Evolutionary conservation across 2,888 invertebrate genomes (phyloP).

Genomic region (Drosophila setosimentum): DNA sequence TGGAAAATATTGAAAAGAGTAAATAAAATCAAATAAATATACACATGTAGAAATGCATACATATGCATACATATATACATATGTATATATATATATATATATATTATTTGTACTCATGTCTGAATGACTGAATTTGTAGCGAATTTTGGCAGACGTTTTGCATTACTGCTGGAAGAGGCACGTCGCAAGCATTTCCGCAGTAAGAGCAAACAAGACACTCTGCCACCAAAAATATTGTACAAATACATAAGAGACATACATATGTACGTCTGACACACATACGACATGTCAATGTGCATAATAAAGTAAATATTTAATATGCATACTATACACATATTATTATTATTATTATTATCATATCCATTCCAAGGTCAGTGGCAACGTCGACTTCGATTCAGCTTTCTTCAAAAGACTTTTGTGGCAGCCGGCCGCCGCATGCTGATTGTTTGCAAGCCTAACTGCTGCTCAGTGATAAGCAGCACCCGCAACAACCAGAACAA

Average conservation of each 20-base stretch:
- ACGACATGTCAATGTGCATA: slow-evolving; percentile 33
- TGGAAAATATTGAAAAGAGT: slow-evolving; percentile 71
- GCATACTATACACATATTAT: slow-evolving; percentile 2
- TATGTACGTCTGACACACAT: slow-evolving; percentile 49
- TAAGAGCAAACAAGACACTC: slow-evolving; percentile 72
- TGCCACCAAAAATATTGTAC: slow-evolving; percentile 37
- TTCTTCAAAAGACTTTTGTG: slow-evolving; percentile 65
- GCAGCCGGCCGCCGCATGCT: slow-evolving; percentile 52
- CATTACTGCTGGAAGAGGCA: slow-evolving; percentile 57
- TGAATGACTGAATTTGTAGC: slow-evolving; percentile 63
- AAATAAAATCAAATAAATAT: slow-evolving; percentile 68
- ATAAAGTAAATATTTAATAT: slow-evolving; percentile 4
- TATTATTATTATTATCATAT: neutral
- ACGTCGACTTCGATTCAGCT: slow-evolving; percentile 37
- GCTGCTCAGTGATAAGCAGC: slow-evolving; percentile 65
- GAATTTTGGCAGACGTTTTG: slow-evolving; percentile 51
- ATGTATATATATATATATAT: neutral
- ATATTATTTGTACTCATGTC: slow-evolving; percentile 14
- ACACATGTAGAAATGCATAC: slow-evolving; percentile 7
- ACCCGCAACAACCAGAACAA: neutral
- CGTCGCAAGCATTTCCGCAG: slow-evolving; percentile 78
- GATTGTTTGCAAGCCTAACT: slow-evolving; percentile 46
- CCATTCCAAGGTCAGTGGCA: slow-evolving; percentile 66
- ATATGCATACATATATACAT: neutral
- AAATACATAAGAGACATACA: slow-evolving; percentile 37